Conservation (phyloP, 2,113 vertebrate genomes). For the Apteryx mantelli region DNA sequence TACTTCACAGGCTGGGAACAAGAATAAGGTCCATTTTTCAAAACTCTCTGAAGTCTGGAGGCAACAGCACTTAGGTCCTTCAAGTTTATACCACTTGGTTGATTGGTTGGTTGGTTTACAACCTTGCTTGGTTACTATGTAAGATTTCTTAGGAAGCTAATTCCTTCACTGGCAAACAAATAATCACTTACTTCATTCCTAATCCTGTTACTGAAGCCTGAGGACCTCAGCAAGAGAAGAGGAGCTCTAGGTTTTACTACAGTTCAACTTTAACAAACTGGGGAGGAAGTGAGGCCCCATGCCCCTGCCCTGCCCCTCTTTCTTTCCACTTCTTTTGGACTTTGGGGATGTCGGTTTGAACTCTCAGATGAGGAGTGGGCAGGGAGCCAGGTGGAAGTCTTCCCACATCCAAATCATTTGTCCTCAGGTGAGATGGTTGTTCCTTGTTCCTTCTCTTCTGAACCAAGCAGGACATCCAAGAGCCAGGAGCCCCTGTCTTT, state of each 20-base stretch:
- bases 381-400: background rate
- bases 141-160: background rate
- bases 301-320: background rate
- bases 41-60: conserved; percentile 14
- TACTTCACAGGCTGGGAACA: conserved; percentile 2
- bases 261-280: background rate
- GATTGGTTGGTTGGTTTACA: background rate
- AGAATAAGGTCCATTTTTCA: conserved; percentile 27
- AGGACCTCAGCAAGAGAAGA: background rate
- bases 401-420: background rate
- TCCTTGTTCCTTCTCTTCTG: background rate
- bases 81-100: background rate
- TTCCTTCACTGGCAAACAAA: background rate
- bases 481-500: background rate
- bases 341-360: background rate
- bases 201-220: background rate
- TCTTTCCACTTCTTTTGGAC: background rate
- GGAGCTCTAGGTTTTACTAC: background rate
- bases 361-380: background rate
- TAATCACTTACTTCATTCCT: background rate
- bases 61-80: background rate
- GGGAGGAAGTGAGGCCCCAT: background rate
- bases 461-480: background rate
- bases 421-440: background rate
- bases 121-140: background rate